Conservation (phyloP, 2,113 vertebrate species). For the Dissostichus mawsoni region DNA sequence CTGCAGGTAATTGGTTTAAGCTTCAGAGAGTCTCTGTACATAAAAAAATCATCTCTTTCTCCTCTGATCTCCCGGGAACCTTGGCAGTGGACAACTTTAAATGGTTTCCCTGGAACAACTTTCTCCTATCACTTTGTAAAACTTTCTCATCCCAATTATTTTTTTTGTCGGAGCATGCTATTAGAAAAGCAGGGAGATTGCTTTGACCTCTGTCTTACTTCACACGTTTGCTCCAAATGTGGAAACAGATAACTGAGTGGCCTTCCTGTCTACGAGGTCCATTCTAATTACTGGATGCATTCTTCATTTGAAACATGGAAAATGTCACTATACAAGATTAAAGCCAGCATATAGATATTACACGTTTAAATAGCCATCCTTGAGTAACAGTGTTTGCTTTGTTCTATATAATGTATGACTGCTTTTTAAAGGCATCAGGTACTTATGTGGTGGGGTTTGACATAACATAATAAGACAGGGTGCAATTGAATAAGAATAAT, state of each 20-base stretch:
- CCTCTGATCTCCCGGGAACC: conserved; percentile 70
- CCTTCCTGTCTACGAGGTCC: conserved; percentile 50
- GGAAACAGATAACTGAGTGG: conserved; percentile 52
- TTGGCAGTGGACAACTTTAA: conserved; percentile 66
- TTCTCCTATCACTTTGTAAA: conserved; percentile 63
- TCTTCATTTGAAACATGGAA: conserved; percentile 56
- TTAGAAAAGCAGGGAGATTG: conserved; percentile 71
- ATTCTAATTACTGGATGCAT: conserved; percentile 73
- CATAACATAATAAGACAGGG: background rate
- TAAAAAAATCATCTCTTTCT: conserved; percentile 85
- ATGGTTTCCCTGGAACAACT: conserved; percentile 62
- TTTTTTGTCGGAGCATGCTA: conserved; percentile 32
- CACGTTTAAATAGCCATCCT: conserved; percentile 57
- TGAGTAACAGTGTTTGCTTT: conserved; percentile 60
- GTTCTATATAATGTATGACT: conserved; percentile 62
- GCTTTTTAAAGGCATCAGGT: conserved; percentile 39
- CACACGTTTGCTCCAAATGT: conserved; percentile 71
- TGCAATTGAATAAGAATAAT: conserved; percentile 53
- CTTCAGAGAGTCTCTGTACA: conserved; percentile 75
- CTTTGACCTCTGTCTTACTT: conserved; percentile 72
- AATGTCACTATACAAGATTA: conserved; percentile 65
- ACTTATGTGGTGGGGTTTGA: conserved; percentile 16
- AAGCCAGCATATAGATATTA: conserved; percentile 62
- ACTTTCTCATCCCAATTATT: conserved; percentile 66
- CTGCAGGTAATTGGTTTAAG: conserved; percentile 85